These are phyloP conservation scores for Drosophila helvetica DNA, from an alignment of 2,888 invertebrate species.

Conservation along the genomic window DNA sequence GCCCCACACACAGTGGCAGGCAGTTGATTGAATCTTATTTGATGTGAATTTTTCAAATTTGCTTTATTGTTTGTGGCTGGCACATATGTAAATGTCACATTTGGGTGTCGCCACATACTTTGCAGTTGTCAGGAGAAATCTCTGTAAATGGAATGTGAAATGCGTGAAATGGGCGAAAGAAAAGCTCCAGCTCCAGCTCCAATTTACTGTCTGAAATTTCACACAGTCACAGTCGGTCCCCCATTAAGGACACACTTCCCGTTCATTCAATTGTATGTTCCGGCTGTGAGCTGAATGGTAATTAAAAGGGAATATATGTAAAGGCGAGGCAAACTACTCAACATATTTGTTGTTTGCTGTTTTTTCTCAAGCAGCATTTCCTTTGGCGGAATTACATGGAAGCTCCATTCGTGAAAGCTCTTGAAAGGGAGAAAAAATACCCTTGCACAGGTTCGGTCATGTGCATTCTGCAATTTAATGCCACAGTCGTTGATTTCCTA, in stretches of 20 bases:
- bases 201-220: not conserved
- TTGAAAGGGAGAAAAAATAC: not conserved
- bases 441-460: not conserved
- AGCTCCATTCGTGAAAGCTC: not conserved
- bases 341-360: not conserved
- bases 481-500: not conserved
- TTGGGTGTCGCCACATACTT: conserved; percentile 30
- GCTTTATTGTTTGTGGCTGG: conserved; percentile 39
- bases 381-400: not conserved
- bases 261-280: not conserved
- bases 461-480: not conserved
- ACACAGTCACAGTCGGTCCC: no score
- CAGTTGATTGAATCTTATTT: conserved; percentile 70
- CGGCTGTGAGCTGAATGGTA: not conserved
- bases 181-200: not conserved
- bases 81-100: conserved; percentile 66
- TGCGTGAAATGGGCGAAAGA: not conserved
- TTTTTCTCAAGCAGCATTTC: not conserved
- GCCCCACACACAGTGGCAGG: not conserved
- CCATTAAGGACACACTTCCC: not conserved
- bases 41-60: conserved; percentile 59
- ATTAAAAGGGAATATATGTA: not conserved
- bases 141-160: not conserved
- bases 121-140: conserved; percentile 26
- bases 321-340: no score